A percentile compares a stretch with the other conserved stretches of the same genome.
These are phyloP conservation scores for Rafetus swinhoei DNA, from an alignment of 2,113 vertebrate genomes.

Conservation along the genomic window DNA sequence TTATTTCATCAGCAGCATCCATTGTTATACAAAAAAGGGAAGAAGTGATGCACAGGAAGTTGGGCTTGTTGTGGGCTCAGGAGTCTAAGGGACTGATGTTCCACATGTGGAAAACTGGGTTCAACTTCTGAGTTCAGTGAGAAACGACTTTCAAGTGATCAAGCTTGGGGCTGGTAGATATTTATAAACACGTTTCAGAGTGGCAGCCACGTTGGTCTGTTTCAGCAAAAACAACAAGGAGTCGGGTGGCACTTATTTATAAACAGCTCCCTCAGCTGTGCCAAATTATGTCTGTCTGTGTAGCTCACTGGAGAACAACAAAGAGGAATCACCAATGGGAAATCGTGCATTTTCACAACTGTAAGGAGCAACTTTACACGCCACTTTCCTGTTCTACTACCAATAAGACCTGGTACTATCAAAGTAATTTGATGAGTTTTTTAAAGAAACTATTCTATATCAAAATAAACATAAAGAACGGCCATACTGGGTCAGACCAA, in stretches of 20 bases:
- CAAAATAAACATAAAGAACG: background rate
- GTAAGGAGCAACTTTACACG: background rate
- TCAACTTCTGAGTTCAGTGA: background rate
- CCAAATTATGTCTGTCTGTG: background rate
- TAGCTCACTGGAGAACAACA: fast-evolving
- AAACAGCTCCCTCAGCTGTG: background rate
- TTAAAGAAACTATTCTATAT: background rate
- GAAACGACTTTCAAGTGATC: background rate
- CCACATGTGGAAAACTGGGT: background rate
- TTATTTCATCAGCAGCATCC: too few species aligned
- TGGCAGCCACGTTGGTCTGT: too few species aligned
- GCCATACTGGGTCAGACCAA: too few species aligned
- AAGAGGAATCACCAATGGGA: fast-evolving
- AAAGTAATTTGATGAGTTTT: background rate
- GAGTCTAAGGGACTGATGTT: background rate
- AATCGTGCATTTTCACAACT: fast-evolving
- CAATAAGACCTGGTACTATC: background rate
- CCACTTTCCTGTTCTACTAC: fast-evolving
- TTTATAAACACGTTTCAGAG: background rate
- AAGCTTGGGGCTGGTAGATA: background rate
- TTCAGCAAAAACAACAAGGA: too few species aligned
- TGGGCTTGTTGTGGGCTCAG: background rate
- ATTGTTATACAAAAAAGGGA: fast-evolving
- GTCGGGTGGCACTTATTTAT: too few species aligned
- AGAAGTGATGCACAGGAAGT: background rate